Conservation (phyloP, 1,140 invertebrate species). For the Plectrocnemia conspersa region DNA sequence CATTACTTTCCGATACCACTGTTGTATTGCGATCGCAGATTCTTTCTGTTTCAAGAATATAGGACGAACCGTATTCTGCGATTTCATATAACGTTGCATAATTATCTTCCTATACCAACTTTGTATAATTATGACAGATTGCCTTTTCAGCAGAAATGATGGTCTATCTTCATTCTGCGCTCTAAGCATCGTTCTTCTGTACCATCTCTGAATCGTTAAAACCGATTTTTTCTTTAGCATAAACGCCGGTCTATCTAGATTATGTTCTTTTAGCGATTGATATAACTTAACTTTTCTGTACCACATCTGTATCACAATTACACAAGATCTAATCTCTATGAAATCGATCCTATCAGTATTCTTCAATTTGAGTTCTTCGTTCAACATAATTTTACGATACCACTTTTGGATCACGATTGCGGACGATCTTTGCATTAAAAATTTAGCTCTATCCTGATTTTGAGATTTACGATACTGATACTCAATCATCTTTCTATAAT, state of each 20-base stretch:
- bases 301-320: neutral
- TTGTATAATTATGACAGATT: too few relatives aligned
- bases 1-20: too few relatives aligned
- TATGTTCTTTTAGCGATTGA: conserved; percentile 10
- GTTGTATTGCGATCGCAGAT: too few relatives aligned
- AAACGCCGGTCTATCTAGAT: conserved; percentile 16
- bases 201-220: neutral
- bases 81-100: too few relatives aligned
- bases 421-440: neutral
- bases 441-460: too few relatives aligned
- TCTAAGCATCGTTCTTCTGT: neutral
- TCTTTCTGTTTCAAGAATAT: too few relatives aligned
- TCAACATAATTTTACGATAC: neutral
- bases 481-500: conserved; percentile 37
- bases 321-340: neutral
- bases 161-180: too few relatives aligned
- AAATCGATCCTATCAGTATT: neutral
- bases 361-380: neutral
- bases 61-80: too few relatives aligned
- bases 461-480: too few relatives aligned
- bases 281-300: neutral
- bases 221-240: neutral
- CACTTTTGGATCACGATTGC: neutral
- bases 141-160: too few relatives aligned
- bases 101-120: too few relatives aligned